Conservation (phyloP, 2,888 invertebrate genomes). For the Aethes cnicana region DNA sequence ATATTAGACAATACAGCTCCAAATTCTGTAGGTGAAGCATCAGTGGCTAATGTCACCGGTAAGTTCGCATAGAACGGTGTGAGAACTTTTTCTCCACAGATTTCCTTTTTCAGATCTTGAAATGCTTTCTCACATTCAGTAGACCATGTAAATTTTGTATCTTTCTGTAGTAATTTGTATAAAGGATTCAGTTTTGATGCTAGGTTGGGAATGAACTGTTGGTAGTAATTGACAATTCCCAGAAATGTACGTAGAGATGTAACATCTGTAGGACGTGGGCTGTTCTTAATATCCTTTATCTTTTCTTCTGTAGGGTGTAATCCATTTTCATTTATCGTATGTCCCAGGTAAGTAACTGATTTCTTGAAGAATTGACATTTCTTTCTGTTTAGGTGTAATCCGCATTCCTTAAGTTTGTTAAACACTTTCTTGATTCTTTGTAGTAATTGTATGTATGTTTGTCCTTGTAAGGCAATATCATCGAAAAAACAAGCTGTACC, state of each 20-base stretch:
- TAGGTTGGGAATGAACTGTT: constrained; percentile 40
- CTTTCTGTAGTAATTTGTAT: constrained; percentile 31
- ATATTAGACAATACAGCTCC: constrained; percentile 45
- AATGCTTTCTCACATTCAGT: constrained; percentile 28
- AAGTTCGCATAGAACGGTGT: constrained; percentile 38
- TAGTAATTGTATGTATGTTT: not conserved
- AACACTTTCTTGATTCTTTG: not conserved
- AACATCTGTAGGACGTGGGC: constrained; percentile 24
- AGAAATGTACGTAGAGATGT: constrained; percentile 29
- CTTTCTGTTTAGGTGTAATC: constrained; percentile 25
- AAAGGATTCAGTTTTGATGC: constrained; percentile 37
- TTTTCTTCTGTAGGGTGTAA: constrained; percentile 16
- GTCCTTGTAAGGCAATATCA: constrained; percentile 32
- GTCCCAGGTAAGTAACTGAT: constrained; percentile 33
- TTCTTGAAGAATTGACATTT: constrained; percentile 37
- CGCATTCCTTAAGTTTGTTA: not conserved
- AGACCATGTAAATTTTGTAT: constrained; percentile 29
- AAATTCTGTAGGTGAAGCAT: constrained; percentile 47
- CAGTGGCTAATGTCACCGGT: constrained; percentile 43
- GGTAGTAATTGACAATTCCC: constrained; percentile 41
- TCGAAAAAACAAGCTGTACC: constrained; percentile 46
- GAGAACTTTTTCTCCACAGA: constrained; percentile 35
- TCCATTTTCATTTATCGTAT: constrained; percentile 30
- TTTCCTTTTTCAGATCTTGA: constrained; percentile 36
- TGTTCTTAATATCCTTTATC: not conserved